phyloP scores from a whole-genome alignment of 1,140 invertebrate genomes.

The Nymphalis io region DNA sequence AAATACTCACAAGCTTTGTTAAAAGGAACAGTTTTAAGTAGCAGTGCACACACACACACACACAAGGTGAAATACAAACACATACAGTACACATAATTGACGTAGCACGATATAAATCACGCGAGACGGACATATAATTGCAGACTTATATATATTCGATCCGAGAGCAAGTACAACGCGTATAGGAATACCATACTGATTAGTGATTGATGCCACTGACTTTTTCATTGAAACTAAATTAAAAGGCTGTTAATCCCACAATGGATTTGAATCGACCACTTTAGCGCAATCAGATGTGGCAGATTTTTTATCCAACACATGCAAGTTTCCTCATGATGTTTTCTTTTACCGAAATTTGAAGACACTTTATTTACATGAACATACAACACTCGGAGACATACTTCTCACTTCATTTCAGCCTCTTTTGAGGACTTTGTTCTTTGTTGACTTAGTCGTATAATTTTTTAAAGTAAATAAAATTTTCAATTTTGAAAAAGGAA shows the following conservation, averaged over 20 bases:
- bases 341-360: too few species aligned
- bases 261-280: too few species aligned
- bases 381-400: too few species aligned
- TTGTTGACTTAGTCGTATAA: too few species aligned
- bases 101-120: conserved; percentile 48
- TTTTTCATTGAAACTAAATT: not conserved
- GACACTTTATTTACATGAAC: too few species aligned
- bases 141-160: conserved; percentile 39
- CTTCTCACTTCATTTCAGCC: too few species aligned
- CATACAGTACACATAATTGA: conserved; percentile 55
- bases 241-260: not conserved
- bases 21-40: conserved; percentile 9
- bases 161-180: conserved; percentile 41
- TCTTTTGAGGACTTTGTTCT: too few species aligned
- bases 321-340: too few species aligned
- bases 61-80: conserved; percentile 26
- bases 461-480: too few species aligned
- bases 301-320: too few species aligned
- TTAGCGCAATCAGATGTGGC: too few species aligned
- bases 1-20: not conserved
- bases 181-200: conserved; percentile 42
- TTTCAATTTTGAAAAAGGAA: too few species aligned
- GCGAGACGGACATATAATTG: conserved; percentile 51
- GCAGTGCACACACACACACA: conserved; percentile 36
- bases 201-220: conserved; percentile 6